Base-by-base conservation (phyloP, 2,888 invertebrate genomes). In the Loripinus fragilis region DNA sequence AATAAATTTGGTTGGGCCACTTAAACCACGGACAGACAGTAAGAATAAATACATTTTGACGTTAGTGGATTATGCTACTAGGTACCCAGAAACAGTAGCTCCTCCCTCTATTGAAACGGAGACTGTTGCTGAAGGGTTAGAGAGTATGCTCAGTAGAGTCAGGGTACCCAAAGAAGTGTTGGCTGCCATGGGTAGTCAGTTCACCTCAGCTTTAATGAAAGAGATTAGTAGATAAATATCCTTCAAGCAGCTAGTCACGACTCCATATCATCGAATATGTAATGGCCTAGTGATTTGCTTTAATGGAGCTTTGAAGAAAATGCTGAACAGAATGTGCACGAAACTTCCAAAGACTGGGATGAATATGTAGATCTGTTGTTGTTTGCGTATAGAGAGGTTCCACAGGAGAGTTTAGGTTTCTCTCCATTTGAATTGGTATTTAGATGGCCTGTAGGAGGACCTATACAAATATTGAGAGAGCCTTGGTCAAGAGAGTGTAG, bases 351-450 rank as follows among this genome's bases (percentile, higher is more conserved):
- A 41, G 66, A 76, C 30, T 85, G 78, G 85, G 79, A 80, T 52
- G 64, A 68, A 30, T 81, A 78, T 68, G 2, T 83, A 33, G 48
- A 52, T 17, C 55, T 78, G 8, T 30, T 70, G 23, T 52, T 86
- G n/a, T 86, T 83, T 69, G 78, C 83, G 20, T 80, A 78, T 33
- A 42, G 80, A 15, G 78, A 75, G 35, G 80, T 74, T 5, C 74
- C 78, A 17, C 83, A 83, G 23, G 81, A 79, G 35, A 75, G 73
- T 38, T 23, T 74, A 42, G 78, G 69, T 15, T 81, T 79, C 67
- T 60, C 76, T 1, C 83, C 77, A 12, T 83, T 85, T 64, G 81
- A 85, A 60, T 38, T 81, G 41, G 28, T 78, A 10, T 85, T 81
- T 70, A 81, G 81, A 12, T 48, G 81, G 28, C 45, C 60, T 23